Evolutionary conservation across 2,113 vertebrate species (phyloP), one percentile per base, ranked within the genome.

Genomic region (Thinocorus orbignyianus): DNA sequence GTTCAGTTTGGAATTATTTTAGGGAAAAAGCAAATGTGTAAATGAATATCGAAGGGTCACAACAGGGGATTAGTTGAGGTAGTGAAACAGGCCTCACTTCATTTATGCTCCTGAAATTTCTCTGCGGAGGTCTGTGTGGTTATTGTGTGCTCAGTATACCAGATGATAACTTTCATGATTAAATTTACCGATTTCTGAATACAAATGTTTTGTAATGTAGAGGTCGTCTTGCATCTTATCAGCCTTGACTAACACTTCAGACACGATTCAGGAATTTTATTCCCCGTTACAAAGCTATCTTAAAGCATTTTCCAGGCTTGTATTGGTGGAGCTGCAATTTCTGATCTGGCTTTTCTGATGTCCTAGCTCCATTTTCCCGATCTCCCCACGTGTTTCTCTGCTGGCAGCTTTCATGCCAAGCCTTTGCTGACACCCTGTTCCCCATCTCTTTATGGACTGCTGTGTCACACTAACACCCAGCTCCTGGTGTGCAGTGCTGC

Each of bases 1-100:
- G 61, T 91, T 94, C 60, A 85, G 62, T 94, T 74, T 92, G 88
- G 92, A 93, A 94, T 97, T 84, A 93, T 91, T 96, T 96, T 94
- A 65, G 86, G 91, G 62, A 80, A 92, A 83, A 69, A 91, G 65
- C 61, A 14, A 81, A 41, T 44, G 90, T 69, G 66, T 89, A 91
- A 86, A 89, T 92, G 92, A 82, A 17, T 89, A 62, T 35, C 0
- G 14, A 79, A 76, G 92, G 88, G 82, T 95, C 91, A 88, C 3
- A 11, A 5, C 4, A 0, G 57, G 65, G 93, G 92, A 97, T 96
- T 91, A 96, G 89, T 11, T 2, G 12, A 81, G 62, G 86, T 39
- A 4, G 41, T 62, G 79, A 33, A 61, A 71, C 44, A 5, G 25
- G 60, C 80, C 72, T 48, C 35, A 14, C 57, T 90, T n/a, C 80